Conservation (phyloP, 2,113 vertebrate species). For the Phrynosoma blainvillii region DNA sequence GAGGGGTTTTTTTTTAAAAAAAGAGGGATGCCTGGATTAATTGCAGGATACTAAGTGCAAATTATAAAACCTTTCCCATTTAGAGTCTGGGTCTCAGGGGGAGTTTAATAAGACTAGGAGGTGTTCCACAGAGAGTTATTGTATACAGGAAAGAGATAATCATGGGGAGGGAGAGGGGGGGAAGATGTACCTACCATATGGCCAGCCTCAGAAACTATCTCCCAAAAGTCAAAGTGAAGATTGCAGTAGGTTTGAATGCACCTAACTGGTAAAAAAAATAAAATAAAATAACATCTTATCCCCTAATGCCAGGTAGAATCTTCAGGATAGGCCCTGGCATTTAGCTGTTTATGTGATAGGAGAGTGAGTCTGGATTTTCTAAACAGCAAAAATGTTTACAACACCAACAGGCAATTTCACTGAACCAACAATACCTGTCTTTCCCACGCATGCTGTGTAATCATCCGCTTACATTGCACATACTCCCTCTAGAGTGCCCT, state of each 20-base stretch:
- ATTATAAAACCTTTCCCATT: constrained; percentile 6
- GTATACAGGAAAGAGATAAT: not conserved
- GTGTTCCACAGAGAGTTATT: constrained; percentile 15
- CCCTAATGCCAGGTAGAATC: accelerated
- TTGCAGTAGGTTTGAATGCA: not conserved
- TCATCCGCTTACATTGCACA: not conserved
- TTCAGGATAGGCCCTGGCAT: not conserved
- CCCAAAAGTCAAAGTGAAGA: constrained; percentile 3
- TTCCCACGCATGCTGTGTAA: not conserved
- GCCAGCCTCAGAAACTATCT: not conserved
- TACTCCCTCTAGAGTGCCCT: not conserved
- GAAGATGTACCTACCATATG: constrained; percentile 1
- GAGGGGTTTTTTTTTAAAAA: not conserved
- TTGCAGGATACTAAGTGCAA: constrained; percentile 13
- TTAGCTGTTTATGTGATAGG: not conserved
- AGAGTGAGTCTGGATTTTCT: not conserved
- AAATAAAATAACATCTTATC: not conserved
- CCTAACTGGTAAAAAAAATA: not conserved
- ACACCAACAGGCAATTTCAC: constrained; percentile 15
- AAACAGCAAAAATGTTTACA: constrained; percentile 30
- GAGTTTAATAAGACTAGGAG: constrained; percentile 3
- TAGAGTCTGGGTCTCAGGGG: constrained; percentile 4
- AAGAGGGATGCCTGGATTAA: not conserved
- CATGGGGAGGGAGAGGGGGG: not conserved
- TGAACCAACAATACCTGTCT: accelerated